Evolutionary conservation across 1,140 invertebrate species (phyloP).

Genomic region (Ceratosolen fusciceps): DNA sequence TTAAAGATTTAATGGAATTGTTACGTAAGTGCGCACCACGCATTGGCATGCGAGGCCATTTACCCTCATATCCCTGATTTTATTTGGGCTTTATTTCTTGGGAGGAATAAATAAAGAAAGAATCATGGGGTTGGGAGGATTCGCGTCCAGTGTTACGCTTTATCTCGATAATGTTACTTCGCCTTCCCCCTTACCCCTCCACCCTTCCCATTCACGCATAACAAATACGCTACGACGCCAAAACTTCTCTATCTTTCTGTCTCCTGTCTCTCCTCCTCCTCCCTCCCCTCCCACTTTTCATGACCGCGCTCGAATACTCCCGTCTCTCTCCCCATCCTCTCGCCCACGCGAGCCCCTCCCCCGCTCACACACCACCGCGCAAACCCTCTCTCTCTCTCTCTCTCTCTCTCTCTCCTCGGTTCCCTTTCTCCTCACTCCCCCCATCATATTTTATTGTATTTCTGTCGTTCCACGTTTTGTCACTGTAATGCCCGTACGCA

Average conservation of each 20-base stretch:
- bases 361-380: too few relatives aligned
- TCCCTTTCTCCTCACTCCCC: not conserved
- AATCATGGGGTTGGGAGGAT: not conserved
- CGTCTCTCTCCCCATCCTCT: too few relatives aligned
- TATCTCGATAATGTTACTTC: constrained; percentile 5
- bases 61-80: not conserved
- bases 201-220: constrained; percentile 51
- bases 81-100: not conserved
- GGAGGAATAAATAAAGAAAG: not conserved
- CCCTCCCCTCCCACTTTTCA: not conserved
- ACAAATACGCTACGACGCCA: constrained; percentile 40
- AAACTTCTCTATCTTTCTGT: constrained; percentile 3
- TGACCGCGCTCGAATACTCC: not conserved
- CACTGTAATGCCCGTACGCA: too few relatives aligned
- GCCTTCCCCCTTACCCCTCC: too few relatives aligned
- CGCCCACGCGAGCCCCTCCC: too few relatives aligned
- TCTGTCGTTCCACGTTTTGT: not conserved
- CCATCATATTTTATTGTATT: not conserved
- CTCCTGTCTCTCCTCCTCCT: not conserved
- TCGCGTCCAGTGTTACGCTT: not conserved
- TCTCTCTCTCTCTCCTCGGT: not conserved
- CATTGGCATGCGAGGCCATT: not conserved
- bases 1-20: too few relatives aligned
- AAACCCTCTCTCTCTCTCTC: not conserved
- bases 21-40: too few relatives aligned